Evolutionary conservation across 64 coral and sea anemone genomes (phyloP).

Genomic region (Montipora cactus): DNA sequence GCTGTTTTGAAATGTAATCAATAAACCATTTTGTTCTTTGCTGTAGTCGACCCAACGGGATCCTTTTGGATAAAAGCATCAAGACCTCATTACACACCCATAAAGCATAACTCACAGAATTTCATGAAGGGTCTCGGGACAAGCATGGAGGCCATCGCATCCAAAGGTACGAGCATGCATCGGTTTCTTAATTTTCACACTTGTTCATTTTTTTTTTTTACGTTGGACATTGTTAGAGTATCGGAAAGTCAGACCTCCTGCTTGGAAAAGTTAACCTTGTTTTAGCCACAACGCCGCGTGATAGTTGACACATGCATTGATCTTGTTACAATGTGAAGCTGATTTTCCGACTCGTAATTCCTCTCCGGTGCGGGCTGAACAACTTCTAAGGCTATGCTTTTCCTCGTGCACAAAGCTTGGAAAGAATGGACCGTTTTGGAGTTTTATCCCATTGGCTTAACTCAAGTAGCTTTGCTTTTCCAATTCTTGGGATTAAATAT

Average conservation of each 20-base stretch:
- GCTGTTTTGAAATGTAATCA: conserved; percentile 9
- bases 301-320: no score
- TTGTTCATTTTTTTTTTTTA: neutral
- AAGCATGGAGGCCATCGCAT: neutral
- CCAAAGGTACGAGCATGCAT: conserved; percentile 2
- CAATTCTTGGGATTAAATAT: no score
- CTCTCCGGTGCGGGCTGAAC: no score
- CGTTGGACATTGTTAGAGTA: neutral
- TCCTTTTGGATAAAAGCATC: neutral
- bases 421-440: no score
- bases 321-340: no score
- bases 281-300: neutral
- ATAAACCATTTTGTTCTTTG: conserved; percentile 7
- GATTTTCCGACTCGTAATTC: no score
- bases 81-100: neutral
- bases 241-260: conserved; percentile 21
- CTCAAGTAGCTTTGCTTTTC: no score
- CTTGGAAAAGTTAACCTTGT: neutral
- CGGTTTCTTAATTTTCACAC: neutral
- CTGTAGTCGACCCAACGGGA: conserved; percentile 12
- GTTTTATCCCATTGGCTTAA: no score
- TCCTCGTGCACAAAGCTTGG: no score
- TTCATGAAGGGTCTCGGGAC: conserved; percentile 32
- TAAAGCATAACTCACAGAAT: neutral
- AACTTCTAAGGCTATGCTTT: no score